Conservation (phyloP, 53 echinoderm and acorn worm species). For the Temnopleurus reevesii region DNA sequence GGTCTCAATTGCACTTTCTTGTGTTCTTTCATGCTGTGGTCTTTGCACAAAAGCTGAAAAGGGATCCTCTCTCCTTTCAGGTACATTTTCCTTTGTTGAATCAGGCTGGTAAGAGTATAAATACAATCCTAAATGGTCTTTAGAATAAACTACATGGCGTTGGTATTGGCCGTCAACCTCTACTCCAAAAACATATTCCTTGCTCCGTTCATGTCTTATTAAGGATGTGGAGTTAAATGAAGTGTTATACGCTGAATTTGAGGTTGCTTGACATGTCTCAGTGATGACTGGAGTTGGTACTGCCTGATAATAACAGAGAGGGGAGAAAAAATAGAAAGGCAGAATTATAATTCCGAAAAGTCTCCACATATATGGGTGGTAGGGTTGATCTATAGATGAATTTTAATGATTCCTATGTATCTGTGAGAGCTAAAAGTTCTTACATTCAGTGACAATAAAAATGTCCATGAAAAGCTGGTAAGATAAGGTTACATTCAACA, state of each 20-base stretch:
- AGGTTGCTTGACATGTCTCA: slow-evolving; percentile 28
- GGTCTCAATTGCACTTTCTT: background rate
- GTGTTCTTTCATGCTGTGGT: background rate
- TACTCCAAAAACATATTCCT: background rate
- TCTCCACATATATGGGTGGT: no score
- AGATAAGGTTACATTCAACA: no score
- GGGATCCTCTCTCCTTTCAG: background rate
- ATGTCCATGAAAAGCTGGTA: no score
- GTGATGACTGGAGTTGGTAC: background rate
- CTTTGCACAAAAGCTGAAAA: background rate
- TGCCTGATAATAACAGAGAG: background rate
- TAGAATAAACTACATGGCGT: background rate
- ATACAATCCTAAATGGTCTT: background rate
- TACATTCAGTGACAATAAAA: no score
- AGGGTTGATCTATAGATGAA: no score
- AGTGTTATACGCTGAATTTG: background rate
- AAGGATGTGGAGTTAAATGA: background rate
- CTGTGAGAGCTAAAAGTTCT: no score
- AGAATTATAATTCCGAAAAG: no score
- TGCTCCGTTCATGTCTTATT: background rate
- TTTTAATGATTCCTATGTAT: no score
- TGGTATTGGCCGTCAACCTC: slow-evolving; percentile 20
- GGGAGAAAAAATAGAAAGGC: background rate
- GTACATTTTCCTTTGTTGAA: background rate
- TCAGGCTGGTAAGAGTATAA: background rate